Conservation (phyloP, 92 coral and sea anemone genomes). For the Micromussa lordhowensis region DNA sequence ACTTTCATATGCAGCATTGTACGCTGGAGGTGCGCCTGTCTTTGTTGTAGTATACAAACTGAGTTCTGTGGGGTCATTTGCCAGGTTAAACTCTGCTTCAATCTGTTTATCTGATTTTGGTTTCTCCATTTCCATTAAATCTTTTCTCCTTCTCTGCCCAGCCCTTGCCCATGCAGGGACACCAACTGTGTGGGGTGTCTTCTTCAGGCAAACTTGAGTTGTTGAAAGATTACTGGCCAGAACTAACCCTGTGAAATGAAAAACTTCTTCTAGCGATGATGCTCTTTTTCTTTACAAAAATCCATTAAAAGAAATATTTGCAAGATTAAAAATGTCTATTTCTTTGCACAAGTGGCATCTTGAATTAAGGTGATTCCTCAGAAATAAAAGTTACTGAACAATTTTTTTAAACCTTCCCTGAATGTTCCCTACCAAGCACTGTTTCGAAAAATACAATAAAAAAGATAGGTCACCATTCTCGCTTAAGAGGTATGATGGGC, state of each 20-base stretch:
- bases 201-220: conserved; percentile 61
- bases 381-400: no score
- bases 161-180: conserved; percentile 99
- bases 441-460: conserved; percentile 16
- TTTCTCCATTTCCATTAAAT: conserved; percentile 79
- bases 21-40: conserved; percentile 44
- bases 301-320: no score
- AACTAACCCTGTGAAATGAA: not conserved
- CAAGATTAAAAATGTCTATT: no score
- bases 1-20: conserved; percentile 14
- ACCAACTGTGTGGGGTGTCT: conserved; percentile 93
- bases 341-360: no score
- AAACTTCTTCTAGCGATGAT: not conserved
- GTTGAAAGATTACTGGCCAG: conserved; percentile 58
- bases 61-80: conserved; percentile 80
- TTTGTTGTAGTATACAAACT: conserved; percentile 85
- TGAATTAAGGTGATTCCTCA: no score
- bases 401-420: not conserved
- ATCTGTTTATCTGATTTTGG: conserved; percentile 87
- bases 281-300: not conserved
- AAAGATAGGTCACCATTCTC: not conserved
- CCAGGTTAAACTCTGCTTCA: conserved; percentile 83
- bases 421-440: conserved; percentile 19
- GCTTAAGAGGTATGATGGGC: no score
- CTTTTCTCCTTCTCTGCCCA: conserved; percentile 80